Evolutionary conservation across 2,797 vertebrate genomes (phyloP), one percentile per base, ranked within the genome.

Genomic region (Perodicticus potto): DNA sequence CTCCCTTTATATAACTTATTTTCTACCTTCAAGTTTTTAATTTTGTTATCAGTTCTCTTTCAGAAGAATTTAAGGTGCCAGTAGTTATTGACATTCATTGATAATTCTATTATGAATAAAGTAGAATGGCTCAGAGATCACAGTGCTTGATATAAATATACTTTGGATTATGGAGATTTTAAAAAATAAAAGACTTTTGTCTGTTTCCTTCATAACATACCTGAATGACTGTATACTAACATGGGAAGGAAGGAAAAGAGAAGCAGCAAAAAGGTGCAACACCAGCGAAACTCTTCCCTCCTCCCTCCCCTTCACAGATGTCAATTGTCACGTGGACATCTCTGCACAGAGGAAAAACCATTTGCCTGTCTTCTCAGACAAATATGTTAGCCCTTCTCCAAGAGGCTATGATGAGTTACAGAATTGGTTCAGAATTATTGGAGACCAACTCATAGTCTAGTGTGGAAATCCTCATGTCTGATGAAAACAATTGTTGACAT

Each of bases 11-110:
- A 53, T 53, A 84, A 83, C 14, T 34, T 82, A 49, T 80, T 84
- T 40, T 81, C 57, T 86, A 29, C 20, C 29, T 89, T 65, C 57
- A 92, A 80, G 61, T 22, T 83, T 69, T 91, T 14, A 76, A 55
- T 89, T 93, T 93, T 55, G 40, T 22, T 76, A 32, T 57, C 8
- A 49, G 53, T 85, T 94, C 63, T 61, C 69, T 69, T 95, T 77
- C 53, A 74, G 93, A 92, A 88, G 34, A 85, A 81, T 29, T 76
- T 87, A 84, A 92, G 20, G 20, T 92, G 22, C 16, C 37, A 82
- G 34, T 10, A 73, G 43, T 73, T 70, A 45, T 53, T 19, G 14
- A 22, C 29, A 81, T 84, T 17, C 40, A 65, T 43, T 65, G 69
- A 53, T 59, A 78, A 74, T 94, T 59, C 34, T 32, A 27, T 92